These are phyloP conservation scores for Brachystomella parvula DNA, from an alignment of 1,140 invertebrate species.

Conservation along the genomic window DNA sequence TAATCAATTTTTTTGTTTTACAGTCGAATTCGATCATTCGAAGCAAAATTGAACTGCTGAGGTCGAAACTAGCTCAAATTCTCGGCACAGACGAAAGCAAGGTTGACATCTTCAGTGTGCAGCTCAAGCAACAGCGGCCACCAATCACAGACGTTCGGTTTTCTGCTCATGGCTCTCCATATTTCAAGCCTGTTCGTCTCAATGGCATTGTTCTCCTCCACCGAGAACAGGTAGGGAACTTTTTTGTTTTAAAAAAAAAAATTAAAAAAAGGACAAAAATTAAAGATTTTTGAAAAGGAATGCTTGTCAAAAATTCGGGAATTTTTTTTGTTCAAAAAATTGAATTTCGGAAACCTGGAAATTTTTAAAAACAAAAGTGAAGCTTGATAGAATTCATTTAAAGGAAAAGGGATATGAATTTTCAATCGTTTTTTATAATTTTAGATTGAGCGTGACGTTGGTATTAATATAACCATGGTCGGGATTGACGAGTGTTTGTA, in stretches of 20 bases:
- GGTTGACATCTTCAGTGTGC: conserved; percentile 92
- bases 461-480: conserved; percentile 94
- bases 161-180: conserved; percentile 89
- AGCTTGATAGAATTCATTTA: no score
- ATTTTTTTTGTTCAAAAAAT: neutral
- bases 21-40: conserved; percentile 67
- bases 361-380: neutral
- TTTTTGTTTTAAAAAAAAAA: neutral
- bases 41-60: conserved; percentile 80
- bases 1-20: conserved; percentile 25
- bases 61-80: conserved; percentile 75
- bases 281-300: neutral
- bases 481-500: conserved; percentile 95
- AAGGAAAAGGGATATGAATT: neutral
- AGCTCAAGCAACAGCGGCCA: conserved; percentile 71
- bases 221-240: conserved; percentile 61
- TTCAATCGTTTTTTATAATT: conserved; percentile 1
- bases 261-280: no score
- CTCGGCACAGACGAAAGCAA: conserved; percentile 75
- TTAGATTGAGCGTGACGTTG: conserved; percentile 81
- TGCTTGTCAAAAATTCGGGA: neutral
- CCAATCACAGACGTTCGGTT: conserved; percentile 88
- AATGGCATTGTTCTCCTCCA: conserved; percentile 92
- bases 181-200: conserved; percentile 85
- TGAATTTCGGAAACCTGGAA: neutral